Evolutionary conservation across 2,888 invertebrate species (phyloP), one percentile per base, ranked within the genome.

Genomic region (Saturnia pavonia): DNA sequence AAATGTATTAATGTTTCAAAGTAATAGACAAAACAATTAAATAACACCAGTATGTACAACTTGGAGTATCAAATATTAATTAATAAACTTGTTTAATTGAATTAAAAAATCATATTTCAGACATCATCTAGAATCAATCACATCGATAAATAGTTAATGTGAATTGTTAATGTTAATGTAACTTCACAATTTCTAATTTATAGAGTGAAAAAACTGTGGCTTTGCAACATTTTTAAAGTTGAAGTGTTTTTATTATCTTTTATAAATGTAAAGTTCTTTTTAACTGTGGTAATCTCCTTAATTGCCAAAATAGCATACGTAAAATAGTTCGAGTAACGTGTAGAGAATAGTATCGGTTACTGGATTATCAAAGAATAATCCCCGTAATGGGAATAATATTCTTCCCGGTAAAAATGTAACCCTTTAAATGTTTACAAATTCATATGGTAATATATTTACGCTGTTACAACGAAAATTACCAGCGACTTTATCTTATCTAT

Each of bases 281-380:
- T 85, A 87, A 85, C 92, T 94, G 93, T 94, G 93, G 91, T 92
- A 90, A 91, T 94, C 93, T 93, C 93, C 93, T 85, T 92, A 92
- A 91, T 92, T 93, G 93, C 93, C 93, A 94, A 94, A 93, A 91
- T 93, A 92, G 89, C 87, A 79, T 88, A 85, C 80, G 79, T 74
- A 78, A 73, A 76, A 75, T 43, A 43, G 22, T 80, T 77, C 76
- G 75, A 79, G 78, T 67, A 70, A 70, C 54, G 16, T 25, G n/a
- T 73, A 70, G 57, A 68, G 27, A 57, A 66, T 70, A 69, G 43
- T 69, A 45, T 66, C 68, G 70, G 40, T 54, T 54, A 51, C 51
- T 66, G 51, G 40, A 70, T 6, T 54, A 8, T 40, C 19, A 27
- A 34, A 42, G 8, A 11, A 48, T 42, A 67, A 40, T 40, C 48